Percentiles rank a stretch among this genome's conserved stretches.
These are phyloP conservation scores for Rhizoglyphus robini DNA, from an alignment of 1,140 invertebrate species.

Conservation along the genomic window DNA sequence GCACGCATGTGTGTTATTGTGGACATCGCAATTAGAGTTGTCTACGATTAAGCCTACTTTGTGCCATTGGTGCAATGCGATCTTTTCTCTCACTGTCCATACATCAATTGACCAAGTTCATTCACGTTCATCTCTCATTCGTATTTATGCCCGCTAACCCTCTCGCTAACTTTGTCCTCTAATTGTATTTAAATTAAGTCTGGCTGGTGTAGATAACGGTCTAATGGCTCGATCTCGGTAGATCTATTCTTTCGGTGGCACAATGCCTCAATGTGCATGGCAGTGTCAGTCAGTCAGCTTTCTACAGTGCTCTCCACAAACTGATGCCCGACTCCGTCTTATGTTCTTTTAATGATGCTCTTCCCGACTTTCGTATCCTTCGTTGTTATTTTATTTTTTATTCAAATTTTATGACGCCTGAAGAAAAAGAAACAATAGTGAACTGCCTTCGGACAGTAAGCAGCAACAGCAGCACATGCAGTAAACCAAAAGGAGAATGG, in stretches of 20 bases:
- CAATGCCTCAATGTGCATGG: neutral
- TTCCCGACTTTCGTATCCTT: neutral
- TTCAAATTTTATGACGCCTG: neutral
- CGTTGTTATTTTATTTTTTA: neutral
- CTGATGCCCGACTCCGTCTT: neutral
- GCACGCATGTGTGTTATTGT: too few relatives aligned
- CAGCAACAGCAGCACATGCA: neutral
- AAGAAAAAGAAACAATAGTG: neutral
- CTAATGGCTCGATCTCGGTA: neutral
- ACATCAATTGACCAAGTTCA: too few relatives aligned
- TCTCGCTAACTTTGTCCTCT: neutral
- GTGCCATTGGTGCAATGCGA: too few relatives aligned
- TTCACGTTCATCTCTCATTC: too few relatives aligned
- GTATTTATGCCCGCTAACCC: too few relatives aligned
- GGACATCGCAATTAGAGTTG: too few relatives aligned
- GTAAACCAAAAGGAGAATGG: neutral
- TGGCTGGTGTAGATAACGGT: neutral
- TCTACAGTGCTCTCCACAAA: too few relatives aligned
- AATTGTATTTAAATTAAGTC: neutral
- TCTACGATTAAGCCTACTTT: too few relatives aligned
- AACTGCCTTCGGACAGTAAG: neutral
- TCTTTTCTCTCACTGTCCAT: too few relatives aligned
- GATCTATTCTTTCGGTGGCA: slow-evolving; percentile 6
- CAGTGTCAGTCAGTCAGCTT: too few relatives aligned
- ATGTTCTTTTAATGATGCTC: neutral